Percentiles rank a stretch among this genome's conserved stretches.
Conservation (phyloP, 2,113 vertebrate species). For the Halichoerus grypus region DNA sequence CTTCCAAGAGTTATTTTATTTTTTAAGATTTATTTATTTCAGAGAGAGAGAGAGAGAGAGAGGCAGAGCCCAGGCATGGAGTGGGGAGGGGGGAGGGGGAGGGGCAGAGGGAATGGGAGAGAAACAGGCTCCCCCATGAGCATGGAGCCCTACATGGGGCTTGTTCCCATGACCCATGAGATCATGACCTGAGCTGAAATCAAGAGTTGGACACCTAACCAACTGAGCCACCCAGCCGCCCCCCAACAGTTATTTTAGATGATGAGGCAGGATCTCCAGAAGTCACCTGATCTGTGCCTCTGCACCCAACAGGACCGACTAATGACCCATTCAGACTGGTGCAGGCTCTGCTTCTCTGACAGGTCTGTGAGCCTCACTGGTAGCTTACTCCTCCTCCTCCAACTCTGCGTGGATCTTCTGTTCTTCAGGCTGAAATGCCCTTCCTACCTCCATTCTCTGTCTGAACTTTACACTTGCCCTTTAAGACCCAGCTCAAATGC, state of each 20-base stretch:
- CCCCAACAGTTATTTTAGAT: neutral
- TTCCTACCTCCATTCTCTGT: rapidly evolving
- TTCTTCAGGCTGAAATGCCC: neutral
- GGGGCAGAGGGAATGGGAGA: neutral
- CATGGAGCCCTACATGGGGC: neutral
- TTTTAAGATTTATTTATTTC: neutral
- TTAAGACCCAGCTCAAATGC: neutral
- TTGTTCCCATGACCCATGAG: rapidly evolving
- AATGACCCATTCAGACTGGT: rapidly evolving
- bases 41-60: neutral
- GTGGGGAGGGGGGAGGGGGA: neutral
- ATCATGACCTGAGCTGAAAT: neutral
- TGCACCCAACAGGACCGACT: neutral
- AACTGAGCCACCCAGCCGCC: too few relatives aligned
- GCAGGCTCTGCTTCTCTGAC: neutral
- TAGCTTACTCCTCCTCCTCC: neutral
- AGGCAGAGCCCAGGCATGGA: neutral
- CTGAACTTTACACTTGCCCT: neutral
- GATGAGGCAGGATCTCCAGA: neutral
- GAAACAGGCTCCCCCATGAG: neutral
- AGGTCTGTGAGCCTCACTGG: rapidly evolving
- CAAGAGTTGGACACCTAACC: neutral
- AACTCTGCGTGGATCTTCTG: rapidly evolving
- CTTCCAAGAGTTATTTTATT: neutral
- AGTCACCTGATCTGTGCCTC: neutral